These are phyloP conservation scores for Crossocerus cetratus DNA, from an alignment of 2,888 invertebrate species.

Conservation along the genomic window DNA sequence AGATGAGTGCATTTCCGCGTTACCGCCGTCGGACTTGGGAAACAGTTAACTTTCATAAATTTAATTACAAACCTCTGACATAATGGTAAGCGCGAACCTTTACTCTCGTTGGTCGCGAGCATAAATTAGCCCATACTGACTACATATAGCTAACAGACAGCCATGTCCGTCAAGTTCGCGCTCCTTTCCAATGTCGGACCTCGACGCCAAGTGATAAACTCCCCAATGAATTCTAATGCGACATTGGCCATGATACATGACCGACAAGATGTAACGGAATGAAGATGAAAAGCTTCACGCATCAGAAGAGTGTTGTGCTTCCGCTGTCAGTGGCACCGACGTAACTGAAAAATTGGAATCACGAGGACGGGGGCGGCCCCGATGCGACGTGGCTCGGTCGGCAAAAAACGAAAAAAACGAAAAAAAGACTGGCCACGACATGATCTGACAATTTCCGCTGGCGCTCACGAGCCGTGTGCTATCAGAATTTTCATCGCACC, in stretches of 20 bases:
- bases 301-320: slow-evolving; percentile 48
- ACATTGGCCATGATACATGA: slow-evolving; percentile 30
- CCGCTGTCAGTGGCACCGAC: slow-evolving; percentile 28
- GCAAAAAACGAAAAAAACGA: background rate
- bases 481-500: slow-evolving; percentile 24
- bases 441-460: slow-evolving; percentile 31
- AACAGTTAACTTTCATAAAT: slow-evolving; percentile 58
- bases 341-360: slow-evolving; percentile 2
- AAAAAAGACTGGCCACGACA: slow-evolving; percentile 32
- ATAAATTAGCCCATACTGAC: slow-evolving; percentile 14
- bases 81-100: slow-evolving; percentile 29
- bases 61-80: slow-evolving; percentile 47
- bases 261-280: slow-evolving; percentile 47
- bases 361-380: background rate
- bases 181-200: background rate
- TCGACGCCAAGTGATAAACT: slow-evolving; percentile 23
- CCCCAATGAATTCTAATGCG: slow-evolving; percentile 47
- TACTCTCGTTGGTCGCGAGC: slow-evolving; percentile 22
- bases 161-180: background rate
- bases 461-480: slow-evolving; percentile 10
- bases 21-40: slow-evolving; percentile 16
- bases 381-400: slow-evolving; percentile 31
- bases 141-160: background rate
- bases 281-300: slow-evolving; percentile 40
- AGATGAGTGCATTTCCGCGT: slow-evolving; percentile 55